A percentile compares a stretch with the other conserved stretches of the same genome.
phyloP scores from a whole-genome alignment of 2,113 vertebrate species.

The Elachura formosa region DNA sequence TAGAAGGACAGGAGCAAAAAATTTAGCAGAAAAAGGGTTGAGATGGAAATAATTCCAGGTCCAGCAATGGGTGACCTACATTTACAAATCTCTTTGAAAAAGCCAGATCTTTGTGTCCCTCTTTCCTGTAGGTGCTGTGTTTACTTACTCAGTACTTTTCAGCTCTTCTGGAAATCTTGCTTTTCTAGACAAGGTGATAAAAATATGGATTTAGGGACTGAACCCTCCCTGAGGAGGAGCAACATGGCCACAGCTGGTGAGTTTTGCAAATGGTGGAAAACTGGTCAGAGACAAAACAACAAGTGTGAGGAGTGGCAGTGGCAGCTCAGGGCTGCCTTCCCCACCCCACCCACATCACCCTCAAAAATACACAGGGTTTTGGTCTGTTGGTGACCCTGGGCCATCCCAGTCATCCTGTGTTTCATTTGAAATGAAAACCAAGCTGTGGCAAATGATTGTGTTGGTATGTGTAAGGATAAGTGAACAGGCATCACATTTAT shows the following conservation, averaged over 20 bases:
- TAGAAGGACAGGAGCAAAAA: background rate
- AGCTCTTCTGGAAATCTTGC: background rate
- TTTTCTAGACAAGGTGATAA: background rate
- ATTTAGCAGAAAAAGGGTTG: background rate
- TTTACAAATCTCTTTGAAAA: background rate
- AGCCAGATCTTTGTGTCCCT: background rate
- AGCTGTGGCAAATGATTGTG: background rate
- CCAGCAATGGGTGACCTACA: background rate
- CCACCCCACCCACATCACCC: accelerated
- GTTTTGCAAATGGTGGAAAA: background rate
- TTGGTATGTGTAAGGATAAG: background rate
- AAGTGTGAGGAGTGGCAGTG: background rate
- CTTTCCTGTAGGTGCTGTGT: background rate
- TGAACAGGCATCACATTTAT: background rate
- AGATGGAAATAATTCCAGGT: background rate
- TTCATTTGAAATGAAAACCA: background rate
- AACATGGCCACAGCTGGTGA: background rate
- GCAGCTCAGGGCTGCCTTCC: background rate
- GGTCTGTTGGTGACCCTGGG: background rate
- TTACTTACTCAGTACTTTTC: background rate
- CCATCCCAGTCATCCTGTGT: background rate
- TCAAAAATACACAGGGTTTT: background rate
- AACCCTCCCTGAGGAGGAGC: background rate
- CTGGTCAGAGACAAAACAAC: accelerated
- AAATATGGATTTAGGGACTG: background rate